Evolutionary conservation across 1,140 invertebrate genomes (phyloP).

Genomic region (Luehdorfia chinensis): DNA sequence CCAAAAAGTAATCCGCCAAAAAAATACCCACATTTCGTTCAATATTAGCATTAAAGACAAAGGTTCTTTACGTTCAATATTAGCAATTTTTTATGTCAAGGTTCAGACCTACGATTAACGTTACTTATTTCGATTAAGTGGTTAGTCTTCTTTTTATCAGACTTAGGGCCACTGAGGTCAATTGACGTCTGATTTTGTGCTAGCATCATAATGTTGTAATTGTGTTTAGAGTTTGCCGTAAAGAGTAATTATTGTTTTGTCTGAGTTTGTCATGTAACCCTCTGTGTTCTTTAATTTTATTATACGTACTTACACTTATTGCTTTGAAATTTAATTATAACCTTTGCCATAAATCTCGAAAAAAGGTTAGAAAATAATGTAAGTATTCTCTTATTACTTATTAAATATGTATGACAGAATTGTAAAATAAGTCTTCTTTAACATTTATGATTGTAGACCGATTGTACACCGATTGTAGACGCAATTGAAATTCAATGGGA

Average conservation of each 20-base stretch:
- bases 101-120: too few relatives aligned
- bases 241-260: constrained; percentile 1
- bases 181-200: constrained; percentile 49
- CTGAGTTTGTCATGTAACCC: background rate
- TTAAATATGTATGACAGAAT: background rate
- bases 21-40: too few relatives aligned
- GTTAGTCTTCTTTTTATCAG: constrained; percentile 44
- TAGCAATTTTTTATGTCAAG: too few relatives aligned
- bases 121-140: constrained; percentile 21
- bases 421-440: background rate
- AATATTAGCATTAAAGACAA: too few relatives aligned
- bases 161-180: constrained; percentile 41
- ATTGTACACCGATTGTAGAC: background rate
- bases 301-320: background rate
- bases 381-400: background rate
- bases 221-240: background rate
- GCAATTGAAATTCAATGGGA: background rate
- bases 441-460: background rate
- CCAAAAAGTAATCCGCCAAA: too few relatives aligned
- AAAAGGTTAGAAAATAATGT: background rate
- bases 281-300: background rate
- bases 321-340: background rate
- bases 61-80: too few relatives aligned
- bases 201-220: constrained; percentile 19
- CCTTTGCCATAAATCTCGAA: background rate